Percentiles rank a stretch among this genome's conserved stretches.
Evolutionary conservation across 2,113 vertebrate genomes (phyloP).

Genomic region (Pogona vitticeps): DNA sequence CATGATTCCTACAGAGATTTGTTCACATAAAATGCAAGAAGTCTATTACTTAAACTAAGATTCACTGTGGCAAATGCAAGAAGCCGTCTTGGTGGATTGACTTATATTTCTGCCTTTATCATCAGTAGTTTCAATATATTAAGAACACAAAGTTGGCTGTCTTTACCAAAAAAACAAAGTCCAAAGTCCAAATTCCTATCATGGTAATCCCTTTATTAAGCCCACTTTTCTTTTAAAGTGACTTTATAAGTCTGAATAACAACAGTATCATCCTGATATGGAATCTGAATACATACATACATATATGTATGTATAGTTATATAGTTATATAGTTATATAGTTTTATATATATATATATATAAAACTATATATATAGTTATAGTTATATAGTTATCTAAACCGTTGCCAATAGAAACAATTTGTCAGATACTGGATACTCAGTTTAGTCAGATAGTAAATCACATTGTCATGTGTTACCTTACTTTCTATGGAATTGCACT

Average conservation of each 20-base stretch:
- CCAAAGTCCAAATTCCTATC: too few relatives aligned
- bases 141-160: not conserved
- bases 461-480: not conserved
- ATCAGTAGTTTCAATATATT: constrained; percentile 21
- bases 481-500: not conserved
- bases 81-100: constrained; percentile 22
- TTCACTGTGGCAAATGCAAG: constrained; percentile 14
- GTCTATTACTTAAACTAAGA: constrained; percentile 15
- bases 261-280: too few relatives aligned
- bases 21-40: constrained; percentile 46
- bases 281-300: too few relatives aligned
- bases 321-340: too few relatives aligned
- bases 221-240: too few relatives aligned
- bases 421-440: not conserved
- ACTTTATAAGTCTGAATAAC: too few relatives aligned
- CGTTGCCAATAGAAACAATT: not conserved
- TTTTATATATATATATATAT: too few relatives aligned
- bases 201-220: too few relatives aligned
- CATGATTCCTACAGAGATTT: constrained; percentile 35
- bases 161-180: too few relatives aligned
- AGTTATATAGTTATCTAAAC: not conserved
- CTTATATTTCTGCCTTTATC: constrained; percentile 38
- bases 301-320: too few relatives aligned
- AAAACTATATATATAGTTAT: too few relatives aligned
- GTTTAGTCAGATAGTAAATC: not conserved